A percentile compares a stretch with the other conserved stretches of the same genome.
phyloP scores from a whole-genome alignment of 1,140 invertebrate species.

The Radopholus similis region DNA sequence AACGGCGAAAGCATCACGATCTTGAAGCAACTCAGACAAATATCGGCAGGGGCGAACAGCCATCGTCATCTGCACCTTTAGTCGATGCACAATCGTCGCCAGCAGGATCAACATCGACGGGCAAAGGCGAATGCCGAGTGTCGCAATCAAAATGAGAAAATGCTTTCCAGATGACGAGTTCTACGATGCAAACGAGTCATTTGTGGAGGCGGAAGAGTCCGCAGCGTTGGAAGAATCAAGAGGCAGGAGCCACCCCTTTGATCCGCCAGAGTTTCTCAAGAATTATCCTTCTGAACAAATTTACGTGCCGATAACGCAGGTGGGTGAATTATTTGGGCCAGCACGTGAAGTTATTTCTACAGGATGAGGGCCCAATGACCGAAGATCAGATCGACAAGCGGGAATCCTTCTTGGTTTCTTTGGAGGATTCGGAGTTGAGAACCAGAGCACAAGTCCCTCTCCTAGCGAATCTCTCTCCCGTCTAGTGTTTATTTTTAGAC shows the following conservation, averaged over 20 bases:
- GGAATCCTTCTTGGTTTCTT: constrained; percentile 75
- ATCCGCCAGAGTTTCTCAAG: constrained; percentile 31
- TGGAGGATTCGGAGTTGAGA: constrained; percentile 75
- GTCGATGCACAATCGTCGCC: too few relatives aligned
- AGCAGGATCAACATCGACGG: too few relatives aligned
- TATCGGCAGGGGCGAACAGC: too few relatives aligned
- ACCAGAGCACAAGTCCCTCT: constrained; percentile 86
- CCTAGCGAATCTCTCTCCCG: too few relatives aligned
- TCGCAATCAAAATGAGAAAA: constrained; percentile 8
- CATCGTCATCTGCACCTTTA: too few relatives aligned
- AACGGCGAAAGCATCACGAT: constrained; percentile 62
- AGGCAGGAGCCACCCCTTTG: constrained; percentile 62
- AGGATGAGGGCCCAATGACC: constrained; percentile 86
- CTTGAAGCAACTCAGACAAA: constrained; percentile 21
- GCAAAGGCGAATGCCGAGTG: neutral
- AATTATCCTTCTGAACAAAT: constrained; percentile 62
- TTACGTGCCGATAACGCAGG: constrained; percentile 81
- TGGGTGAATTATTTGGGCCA: neutral
- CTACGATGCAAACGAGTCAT: constrained; percentile 60
- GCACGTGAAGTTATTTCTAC: constrained; percentile 3
- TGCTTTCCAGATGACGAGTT: constrained; percentile 65
- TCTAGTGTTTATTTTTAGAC: too few relatives aligned
- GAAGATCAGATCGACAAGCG: constrained; percentile 93
- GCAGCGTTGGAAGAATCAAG: constrained; percentile 69
- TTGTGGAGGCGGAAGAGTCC: neutral